Evolutionary conservation across 2,888 invertebrate species (phyloP).

Genomic region (Rhimphoctona megacephalus): DNA sequence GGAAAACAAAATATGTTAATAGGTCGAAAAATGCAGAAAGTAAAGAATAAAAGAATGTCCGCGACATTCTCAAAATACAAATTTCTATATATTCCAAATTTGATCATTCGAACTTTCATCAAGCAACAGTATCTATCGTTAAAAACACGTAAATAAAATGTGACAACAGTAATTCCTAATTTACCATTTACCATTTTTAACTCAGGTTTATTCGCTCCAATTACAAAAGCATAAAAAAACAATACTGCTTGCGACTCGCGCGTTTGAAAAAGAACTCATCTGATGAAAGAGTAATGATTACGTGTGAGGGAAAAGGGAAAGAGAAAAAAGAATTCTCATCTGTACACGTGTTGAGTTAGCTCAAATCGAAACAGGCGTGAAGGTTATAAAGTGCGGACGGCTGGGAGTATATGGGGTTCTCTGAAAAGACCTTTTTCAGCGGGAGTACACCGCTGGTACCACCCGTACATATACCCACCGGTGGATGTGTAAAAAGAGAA

Average conservation of each 20-base stretch:
- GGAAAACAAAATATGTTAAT: background rate
- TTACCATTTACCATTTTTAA: background rate
- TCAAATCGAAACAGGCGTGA: conserved; percentile 44
- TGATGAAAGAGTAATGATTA: conserved; percentile 20
- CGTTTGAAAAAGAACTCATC: background rate
- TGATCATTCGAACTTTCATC: background rate
- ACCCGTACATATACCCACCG: conserved; percentile 48
- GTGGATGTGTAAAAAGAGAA: conserved; percentile 47
- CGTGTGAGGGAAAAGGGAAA: background rate
- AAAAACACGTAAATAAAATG: background rate
- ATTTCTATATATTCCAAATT: background rate
- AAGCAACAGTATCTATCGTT: background rate
- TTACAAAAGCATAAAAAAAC: background rate
- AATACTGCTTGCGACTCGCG: background rate
- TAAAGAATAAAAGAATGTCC: background rate
- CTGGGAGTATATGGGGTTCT: conserved; percentile 66
- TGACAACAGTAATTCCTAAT: background rate
- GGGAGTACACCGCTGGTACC: conserved; percentile 49
- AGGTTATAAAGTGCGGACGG: conserved; percentile 39
- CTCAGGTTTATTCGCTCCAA: conserved; percentile 1
- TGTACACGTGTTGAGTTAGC: conserved; percentile 19
- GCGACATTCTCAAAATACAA: background rate
- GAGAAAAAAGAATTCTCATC: conserved; percentile 4
- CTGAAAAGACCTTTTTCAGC: conserved; percentile 72
- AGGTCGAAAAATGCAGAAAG: background rate